phyloP scores from a whole-genome alignment of 2,113 vertebrate genomes.

The Sphyrna mokarran region DNA sequence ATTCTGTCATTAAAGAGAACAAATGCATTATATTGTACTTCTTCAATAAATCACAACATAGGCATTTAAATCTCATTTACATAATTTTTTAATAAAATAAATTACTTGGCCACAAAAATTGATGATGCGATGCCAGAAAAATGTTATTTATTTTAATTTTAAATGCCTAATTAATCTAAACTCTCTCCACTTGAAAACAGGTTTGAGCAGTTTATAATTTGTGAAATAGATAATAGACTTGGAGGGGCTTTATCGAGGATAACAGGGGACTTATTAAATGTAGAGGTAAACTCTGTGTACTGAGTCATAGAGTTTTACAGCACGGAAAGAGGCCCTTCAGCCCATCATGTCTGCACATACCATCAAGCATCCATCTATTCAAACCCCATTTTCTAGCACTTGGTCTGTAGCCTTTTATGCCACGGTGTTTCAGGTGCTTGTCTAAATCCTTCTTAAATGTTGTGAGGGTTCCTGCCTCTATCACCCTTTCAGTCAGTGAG shows the following conservation, averaged over 20 bases:
- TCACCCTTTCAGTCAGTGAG: too few species aligned
- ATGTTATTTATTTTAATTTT: slow-evolving; percentile 31
- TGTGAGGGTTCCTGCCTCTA: too few species aligned
- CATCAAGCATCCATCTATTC: too few species aligned
- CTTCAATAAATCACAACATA: slow-evolving; percentile 21
- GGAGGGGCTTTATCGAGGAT: not conserved
- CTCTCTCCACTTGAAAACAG: not conserved
- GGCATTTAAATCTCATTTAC: slow-evolving; percentile 36
- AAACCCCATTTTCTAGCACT: too few species aligned
- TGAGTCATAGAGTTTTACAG: not conserved
- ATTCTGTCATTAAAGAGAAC: slow-evolving; percentile 15
- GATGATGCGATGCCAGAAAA: slow-evolving; percentile 28
- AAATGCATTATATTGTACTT: slow-evolving; percentile 22
- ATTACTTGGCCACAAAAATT: slow-evolving; percentile 34
- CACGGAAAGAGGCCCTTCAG: too few species aligned
- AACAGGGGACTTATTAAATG: not conserved
- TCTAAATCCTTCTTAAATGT: too few species aligned
- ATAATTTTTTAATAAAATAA: slow-evolving; percentile 36
- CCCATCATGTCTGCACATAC: too few species aligned
- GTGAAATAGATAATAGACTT: not conserved
- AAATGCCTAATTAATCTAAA: slow-evolving; percentile 33
- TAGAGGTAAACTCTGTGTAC: not conserved
- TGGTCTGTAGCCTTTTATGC: too few species aligned
- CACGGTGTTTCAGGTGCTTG: too few species aligned
- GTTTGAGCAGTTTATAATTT: not conserved